Conservation (phyloP, 2,888 invertebrate genomes). For the Cynaeus angustus region DNA sequence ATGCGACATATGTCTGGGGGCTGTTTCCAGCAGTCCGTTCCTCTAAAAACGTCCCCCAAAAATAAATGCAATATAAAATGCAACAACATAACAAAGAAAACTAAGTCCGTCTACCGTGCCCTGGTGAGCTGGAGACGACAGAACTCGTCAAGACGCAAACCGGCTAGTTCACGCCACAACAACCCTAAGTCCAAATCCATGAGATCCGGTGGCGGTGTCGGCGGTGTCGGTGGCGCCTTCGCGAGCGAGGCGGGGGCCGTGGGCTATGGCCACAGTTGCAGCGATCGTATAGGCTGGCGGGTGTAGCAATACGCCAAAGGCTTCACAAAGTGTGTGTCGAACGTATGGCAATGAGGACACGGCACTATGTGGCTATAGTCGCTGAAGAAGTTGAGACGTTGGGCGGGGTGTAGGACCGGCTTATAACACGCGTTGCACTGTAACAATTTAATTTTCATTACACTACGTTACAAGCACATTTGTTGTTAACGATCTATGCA, state of each 20-base stretch:
- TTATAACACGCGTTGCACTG: constrained; percentile 96
- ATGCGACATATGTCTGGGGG: constrained; percentile 63
- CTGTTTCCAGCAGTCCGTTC: constrained; percentile 39
- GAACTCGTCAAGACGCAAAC: constrained; percentile 71
- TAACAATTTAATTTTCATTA: constrained; percentile 58
- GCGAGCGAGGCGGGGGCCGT: constrained; percentile 76
- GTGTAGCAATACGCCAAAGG: constrained; percentile 89
- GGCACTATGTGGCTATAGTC: constrained; percentile 94
- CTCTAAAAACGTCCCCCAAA: constrained; percentile 51
- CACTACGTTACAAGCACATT: too few relatives aligned
- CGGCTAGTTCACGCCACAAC: constrained; percentile 71
- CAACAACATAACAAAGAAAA: constrained; percentile 71
- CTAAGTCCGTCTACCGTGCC: constrained; percentile 68
- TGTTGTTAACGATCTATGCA: too few relatives aligned
- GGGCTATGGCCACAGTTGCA: constrained; percentile 92
- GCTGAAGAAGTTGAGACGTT: constrained; percentile 92
- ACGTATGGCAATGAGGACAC: constrained; percentile 92
- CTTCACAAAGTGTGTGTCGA: constrained; percentile 97
- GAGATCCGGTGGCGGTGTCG: constrained; percentile 62
- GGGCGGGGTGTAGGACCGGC: constrained; percentile 89
- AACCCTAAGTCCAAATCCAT: constrained; percentile 70
- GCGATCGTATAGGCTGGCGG: constrained; percentile 75
- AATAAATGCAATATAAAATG: constrained; percentile 70
- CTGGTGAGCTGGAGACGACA: constrained; percentile 70
- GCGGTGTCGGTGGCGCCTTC: constrained; percentile 61